Base-by-base conservation (phyloP, 2,888 invertebrate species). In the Bombyx huttoni region DNA sequence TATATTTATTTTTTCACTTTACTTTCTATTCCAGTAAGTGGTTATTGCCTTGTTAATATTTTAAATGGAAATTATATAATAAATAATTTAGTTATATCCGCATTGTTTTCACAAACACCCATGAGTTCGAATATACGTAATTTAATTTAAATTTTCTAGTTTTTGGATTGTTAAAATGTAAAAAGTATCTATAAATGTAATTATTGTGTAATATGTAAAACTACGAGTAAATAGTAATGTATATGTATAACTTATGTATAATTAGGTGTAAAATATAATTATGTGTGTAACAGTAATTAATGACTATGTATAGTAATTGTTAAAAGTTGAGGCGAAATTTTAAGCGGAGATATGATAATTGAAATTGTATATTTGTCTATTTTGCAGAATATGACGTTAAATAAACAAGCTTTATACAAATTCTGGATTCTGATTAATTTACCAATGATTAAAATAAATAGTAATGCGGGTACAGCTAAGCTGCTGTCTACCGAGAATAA, bases 371-470 rank as follows among this genome's bases (percentile, higher is more conserved):
- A 86, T 87, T 84, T 87, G 85, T 87, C 87, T 88, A 87, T 88
- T 87, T 87, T 88, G 87, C 87, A 85, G 83, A 85, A 86, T 81
- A 85, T 84, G 85, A 85, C 77, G 85, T 86, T 87, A 86, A 83
- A 85, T 86, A 87, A 88, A 86, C 78, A 82, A 81, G 87, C 87
- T 88, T 87, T 87, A 81, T 88, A 87, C 70, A 79, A 68, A 62
- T 53, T 51, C 24, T 48, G 14, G 24, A 58, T 54, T 57, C 54
- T 48, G 3, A 10, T 49, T 54, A 24, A 24, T 24, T 24, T 3
- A 24, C 24, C 24, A 24, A 24, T 3, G 3, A 24, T 24, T 24
- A 24, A 24, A 24, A 24, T 3, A 3, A 3, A 3, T 24, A 24
- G 3, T 24, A 3, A 3, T 3, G 24, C 3, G 24, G 24, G 24